phyloP scores from a whole-genome alignment of 2,888 invertebrate genomes.

The Xanthorhoe spadicearia region DNA sequence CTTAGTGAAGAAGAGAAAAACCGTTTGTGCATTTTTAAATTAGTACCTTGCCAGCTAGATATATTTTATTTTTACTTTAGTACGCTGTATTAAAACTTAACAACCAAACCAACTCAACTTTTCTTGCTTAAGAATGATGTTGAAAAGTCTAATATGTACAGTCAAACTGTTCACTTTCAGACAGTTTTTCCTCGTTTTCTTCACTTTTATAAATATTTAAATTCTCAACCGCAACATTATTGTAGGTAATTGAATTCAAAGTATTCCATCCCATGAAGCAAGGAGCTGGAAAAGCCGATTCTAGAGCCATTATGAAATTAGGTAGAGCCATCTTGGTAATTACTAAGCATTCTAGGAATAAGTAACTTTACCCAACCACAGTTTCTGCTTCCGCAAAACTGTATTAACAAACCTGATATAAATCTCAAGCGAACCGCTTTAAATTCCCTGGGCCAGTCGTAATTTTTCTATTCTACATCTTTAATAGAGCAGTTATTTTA shows the following conservation, averaged over 20 bases:
- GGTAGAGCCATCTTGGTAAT: constrained; percentile 16
- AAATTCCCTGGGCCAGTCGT: constrained; percentile 36
- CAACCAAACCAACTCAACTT: too few species aligned
- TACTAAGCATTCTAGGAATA: constrained; percentile 23
- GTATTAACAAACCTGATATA: constrained; percentile 23
- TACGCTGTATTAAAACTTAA: background rate
- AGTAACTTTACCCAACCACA: constrained; percentile 17
- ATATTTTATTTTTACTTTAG: background rate
- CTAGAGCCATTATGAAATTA: constrained; percentile 8
- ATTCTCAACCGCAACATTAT: background rate
- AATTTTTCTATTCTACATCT: constrained; percentile 51
- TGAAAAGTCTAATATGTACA: too few species aligned
- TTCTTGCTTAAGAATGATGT: too few species aligned
- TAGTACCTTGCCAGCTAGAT: constrained; percentile 9
- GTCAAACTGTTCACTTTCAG: background rate
- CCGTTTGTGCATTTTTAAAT: constrained; percentile 36
- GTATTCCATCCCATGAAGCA: background rate
- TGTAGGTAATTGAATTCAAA: background rate
- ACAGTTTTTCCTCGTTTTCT: background rate
- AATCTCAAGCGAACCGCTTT: constrained; percentile 33
- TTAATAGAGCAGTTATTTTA: constrained; percentile 63
- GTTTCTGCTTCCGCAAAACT: constrained; percentile 14
- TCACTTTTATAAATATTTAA: too few species aligned
- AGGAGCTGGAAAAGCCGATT: constrained; percentile 7
- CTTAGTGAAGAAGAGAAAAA: constrained; percentile 53